Conservation (phyloP, 2,113 vertebrate species). For the Tichodroma muraria region DNA sequence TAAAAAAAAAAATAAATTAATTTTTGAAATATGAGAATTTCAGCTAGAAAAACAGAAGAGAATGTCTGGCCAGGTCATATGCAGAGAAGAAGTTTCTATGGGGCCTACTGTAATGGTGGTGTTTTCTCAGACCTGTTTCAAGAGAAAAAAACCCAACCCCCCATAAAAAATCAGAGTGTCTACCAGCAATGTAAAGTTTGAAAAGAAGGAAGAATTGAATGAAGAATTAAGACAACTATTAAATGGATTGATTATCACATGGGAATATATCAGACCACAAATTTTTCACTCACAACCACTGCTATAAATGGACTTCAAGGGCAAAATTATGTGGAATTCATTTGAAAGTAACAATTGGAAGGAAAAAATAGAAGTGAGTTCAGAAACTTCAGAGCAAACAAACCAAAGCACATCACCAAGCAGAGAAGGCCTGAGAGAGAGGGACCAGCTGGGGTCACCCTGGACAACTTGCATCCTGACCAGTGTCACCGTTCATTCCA, state of each 20-base stretch:
- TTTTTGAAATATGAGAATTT: background rate
- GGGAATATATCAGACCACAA: background rate
- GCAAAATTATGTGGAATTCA: background rate
- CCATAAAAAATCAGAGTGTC: background rate
- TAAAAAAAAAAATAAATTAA: background rate
- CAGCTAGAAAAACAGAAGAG: background rate
- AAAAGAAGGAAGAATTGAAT: background rate
- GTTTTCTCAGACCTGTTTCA: background rate
- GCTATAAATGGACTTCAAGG: background rate
- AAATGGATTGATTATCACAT: background rate
- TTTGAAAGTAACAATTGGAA: background rate
- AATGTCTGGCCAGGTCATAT: background rate
- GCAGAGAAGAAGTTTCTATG: background rate
- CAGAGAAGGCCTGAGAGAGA: background rate
- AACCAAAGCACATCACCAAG: background rate
- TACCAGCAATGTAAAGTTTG: background rate
- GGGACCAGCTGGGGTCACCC: background rate
- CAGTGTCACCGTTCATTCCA: background rate
- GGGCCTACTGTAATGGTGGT: background rate
- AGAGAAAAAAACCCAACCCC: background rate
- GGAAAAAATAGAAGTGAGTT: background rate
- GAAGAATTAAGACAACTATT: background rate
- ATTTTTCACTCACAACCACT: background rate
- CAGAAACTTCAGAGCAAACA: background rate
- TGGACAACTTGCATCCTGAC: background rate